These are phyloP conservation scores for Psittacula derbiana DNA, from an alignment of 2,797 vertebrate species.

Conservation along the genomic window DNA sequence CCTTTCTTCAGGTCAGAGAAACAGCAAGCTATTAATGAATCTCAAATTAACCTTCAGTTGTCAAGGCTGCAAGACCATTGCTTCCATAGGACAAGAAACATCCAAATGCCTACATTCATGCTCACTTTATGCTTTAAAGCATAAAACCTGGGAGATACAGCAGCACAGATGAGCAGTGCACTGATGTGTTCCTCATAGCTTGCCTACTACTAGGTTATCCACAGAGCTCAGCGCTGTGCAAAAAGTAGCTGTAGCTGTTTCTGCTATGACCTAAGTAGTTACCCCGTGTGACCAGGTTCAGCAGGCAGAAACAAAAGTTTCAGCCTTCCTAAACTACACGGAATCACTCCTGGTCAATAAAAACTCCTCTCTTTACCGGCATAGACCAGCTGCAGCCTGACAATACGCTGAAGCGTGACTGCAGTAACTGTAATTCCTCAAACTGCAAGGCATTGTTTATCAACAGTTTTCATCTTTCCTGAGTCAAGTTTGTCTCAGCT, in stretches of 20 bases:
- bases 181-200: background rate
- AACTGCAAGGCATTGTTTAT: background rate
- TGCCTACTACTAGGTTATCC: background rate
- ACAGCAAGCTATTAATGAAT: background rate
- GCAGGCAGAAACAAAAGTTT: background rate
- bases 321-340: background rate
- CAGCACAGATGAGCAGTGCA: background rate
- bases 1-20: background rate
- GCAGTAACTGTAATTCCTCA: background rate
- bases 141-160: background rate
- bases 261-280: background rate
- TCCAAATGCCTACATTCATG: background rate
- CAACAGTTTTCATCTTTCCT: background rate
- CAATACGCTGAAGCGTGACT: rapidly evolving
- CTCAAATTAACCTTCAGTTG: background rate
- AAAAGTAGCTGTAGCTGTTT: background rate
- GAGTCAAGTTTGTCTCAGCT: background rate
- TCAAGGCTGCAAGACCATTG: background rate
- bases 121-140: background rate
- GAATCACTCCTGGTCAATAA: background rate
- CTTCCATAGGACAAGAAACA: background rate
- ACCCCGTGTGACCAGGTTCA: background rate
- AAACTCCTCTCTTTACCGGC: background rate
- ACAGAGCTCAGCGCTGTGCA: background rate
- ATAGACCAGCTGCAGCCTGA: background rate